Evolutionary conservation across 2,113 vertebrate genomes (phyloP).

Genomic region (Scortum barcoo): DNA sequence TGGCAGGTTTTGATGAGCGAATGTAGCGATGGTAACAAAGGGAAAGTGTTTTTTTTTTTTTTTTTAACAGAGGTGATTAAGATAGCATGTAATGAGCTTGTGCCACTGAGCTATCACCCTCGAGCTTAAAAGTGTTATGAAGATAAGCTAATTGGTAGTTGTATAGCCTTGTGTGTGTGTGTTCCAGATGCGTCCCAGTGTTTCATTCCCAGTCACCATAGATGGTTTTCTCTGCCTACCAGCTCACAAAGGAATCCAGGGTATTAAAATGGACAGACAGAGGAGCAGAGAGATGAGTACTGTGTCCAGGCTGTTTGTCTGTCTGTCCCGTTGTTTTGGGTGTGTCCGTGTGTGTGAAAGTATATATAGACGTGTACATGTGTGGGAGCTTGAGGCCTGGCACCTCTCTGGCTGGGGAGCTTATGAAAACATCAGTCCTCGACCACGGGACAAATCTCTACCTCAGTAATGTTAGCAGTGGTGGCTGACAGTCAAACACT

Average conservation of each 20-base stretch:
- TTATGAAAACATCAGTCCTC: conserved; percentile 90
- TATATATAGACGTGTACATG: neutral
- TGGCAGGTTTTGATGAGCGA: conserved; percentile 42
- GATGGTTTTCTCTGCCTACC: conserved; percentile 90
- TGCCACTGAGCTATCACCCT: conserved; percentile 48
- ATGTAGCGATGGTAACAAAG: conserved; percentile 74
- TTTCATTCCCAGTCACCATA: conserved; percentile 86
- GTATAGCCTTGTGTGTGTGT: neutral
- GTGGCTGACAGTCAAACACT: conserved; percentile 87
- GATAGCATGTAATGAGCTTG: conserved; percentile 15
- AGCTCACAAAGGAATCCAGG: conserved; percentile 86
- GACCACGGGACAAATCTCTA: conserved; percentile 86
- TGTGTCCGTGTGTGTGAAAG: neutral
- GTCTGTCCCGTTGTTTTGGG: conserved; percentile 15
- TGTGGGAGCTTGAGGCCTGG: conserved; percentile 28
- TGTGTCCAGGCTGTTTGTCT: neutral
- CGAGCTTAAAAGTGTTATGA: conserved; percentile 43
- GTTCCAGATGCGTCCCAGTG: conserved; percentile 61
- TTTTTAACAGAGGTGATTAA: conserved; percentile 3
- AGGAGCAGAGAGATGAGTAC: neutral
- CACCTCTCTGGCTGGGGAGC: conserved; percentile 88
- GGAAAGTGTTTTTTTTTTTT: conserved; percentile 56
- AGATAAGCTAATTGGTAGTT: conserved; percentile 50
- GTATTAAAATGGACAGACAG: conserved; percentile 60
- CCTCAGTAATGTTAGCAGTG: conserved; percentile 88